phyloP scores from a whole-genome alignment of 2,888 invertebrate species.

The Chydorus sphaericus region DNA sequence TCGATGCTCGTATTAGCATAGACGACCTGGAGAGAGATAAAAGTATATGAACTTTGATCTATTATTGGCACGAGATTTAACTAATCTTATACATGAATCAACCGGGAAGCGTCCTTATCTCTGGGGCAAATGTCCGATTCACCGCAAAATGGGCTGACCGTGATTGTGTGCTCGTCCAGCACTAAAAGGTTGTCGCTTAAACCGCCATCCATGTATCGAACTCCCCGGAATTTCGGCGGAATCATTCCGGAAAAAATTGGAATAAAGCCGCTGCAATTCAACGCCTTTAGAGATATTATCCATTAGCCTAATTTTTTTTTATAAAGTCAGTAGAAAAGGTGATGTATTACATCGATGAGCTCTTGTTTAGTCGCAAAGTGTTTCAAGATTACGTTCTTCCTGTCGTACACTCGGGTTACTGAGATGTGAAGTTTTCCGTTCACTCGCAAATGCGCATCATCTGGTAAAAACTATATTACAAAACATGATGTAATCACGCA shows the following conservation, averaged over 20 bases:
- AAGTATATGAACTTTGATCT: too few relatives aligned
- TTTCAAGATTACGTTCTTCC: constrained; percentile 86
- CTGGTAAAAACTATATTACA: constrained; percentile 58
- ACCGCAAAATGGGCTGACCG: constrained; percentile 41
- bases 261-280: constrained; percentile 40
- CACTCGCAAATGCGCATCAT: constrained; percentile 80
- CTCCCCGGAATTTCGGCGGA: constrained; percentile 31
- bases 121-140: constrained; percentile 39
- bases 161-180: constrained; percentile 37
- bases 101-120: constrained; percentile 24
- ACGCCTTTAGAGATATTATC: constrained; percentile 33
- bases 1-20: constrained; percentile 83
- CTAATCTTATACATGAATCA: constrained; percentile 25
- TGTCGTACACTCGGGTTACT: constrained; percentile 83
- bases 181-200: constrained; percentile 38
- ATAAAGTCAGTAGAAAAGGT: not conserved
- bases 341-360: constrained; percentile 53
- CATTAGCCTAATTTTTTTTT: not conserved
- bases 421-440: constrained; percentile 87
- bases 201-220: constrained; percentile 39
- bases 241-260: constrained; percentile 40
- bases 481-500: too few relatives aligned
- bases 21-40: constrained; percentile 44
- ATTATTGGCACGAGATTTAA: too few relatives aligned
- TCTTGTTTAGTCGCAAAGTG: constrained; percentile 84